Conservation (phyloP, 2,888 invertebrate genomes). For the Cryptus armator region DNA sequence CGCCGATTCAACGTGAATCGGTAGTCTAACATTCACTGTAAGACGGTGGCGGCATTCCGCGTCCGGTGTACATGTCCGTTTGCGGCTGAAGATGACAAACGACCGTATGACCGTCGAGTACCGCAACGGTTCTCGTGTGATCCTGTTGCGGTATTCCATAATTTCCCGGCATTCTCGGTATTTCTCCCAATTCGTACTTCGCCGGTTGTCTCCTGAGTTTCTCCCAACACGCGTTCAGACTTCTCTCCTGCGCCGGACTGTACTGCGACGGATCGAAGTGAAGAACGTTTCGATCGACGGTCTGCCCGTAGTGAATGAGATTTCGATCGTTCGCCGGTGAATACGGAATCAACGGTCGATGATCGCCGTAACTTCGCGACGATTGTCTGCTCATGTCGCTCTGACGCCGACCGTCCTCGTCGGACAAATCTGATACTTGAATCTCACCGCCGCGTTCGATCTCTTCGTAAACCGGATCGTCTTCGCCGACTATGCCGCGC, state of each 20-base stretch:
- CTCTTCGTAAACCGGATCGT: slow-evolving; percentile 94
- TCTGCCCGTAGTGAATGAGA: slow-evolving; percentile 80
- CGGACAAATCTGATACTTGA: slow-evolving; percentile 91
- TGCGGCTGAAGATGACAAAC: slow-evolving; percentile 94
- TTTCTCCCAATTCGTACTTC: slow-evolving; percentile 82
- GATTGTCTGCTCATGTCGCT: slow-evolving; percentile 90
- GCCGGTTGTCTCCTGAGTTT: slow-evolving; percentile 81
- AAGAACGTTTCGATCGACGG: slow-evolving; percentile 71
- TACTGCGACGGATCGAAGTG: slow-evolving; percentile 78
- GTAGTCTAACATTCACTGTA: slow-evolving; percentile 88
- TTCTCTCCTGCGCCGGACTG: slow-evolving; percentile 79
- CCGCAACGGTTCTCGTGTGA: slow-evolving; percentile 88
- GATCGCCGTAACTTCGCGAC: slow-evolving; percentile 92
- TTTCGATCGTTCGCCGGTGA: slow-evolving; percentile 89
- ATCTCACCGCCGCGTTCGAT: slow-evolving; percentile 90
- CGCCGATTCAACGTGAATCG: not conserved
- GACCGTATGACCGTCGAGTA: slow-evolving; percentile 94
- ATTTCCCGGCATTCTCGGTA: slow-evolving; percentile 77
- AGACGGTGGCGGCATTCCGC: slow-evolving; percentile 87
- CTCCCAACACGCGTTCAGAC: slow-evolving; percentile 82
- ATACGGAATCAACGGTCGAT: slow-evolving; percentile 92
- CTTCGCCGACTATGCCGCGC: slow-evolving; percentile 82
- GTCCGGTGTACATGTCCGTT: slow-evolving; percentile 86
- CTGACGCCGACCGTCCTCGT: slow-evolving; percentile 91
- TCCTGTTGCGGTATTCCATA: slow-evolving; percentile 81